These are phyloP conservation scores for Tetrao urogallus DNA, from an alignment of 2,113 vertebrate species.

Conservation along the genomic window DNA sequence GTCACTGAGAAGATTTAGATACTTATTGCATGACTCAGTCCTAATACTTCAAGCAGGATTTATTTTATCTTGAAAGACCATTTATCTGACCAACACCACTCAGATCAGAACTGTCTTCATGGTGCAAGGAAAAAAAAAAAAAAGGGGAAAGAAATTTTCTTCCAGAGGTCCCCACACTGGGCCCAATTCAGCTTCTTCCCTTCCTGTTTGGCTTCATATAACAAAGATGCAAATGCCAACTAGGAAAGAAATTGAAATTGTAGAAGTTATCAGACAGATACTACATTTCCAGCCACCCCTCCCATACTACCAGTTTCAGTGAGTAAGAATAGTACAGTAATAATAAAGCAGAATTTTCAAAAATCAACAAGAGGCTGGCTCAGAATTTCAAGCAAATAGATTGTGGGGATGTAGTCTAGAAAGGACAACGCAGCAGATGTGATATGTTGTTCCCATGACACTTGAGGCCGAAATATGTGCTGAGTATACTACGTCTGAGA, in stretches of 20 bases:
- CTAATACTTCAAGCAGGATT: not conserved
- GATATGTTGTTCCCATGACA: not conserved
- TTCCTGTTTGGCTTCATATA: not conserved
- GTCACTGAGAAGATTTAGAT: not conserved
- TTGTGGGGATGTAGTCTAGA: not conserved
- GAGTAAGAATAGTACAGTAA: not conserved
- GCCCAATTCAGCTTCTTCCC: not conserved
- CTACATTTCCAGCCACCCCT: not conserved
- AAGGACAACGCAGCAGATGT: not conserved
- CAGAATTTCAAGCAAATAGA: not conserved
- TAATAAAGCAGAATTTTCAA: not conserved
- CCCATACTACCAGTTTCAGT: not conserved
- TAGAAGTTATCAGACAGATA: not conserved
- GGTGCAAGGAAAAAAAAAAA: not conserved
- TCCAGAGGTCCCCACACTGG: fast-evolving
- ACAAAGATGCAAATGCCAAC: not conserved
- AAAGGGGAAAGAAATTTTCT: not conserved
- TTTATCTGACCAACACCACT: not conserved
- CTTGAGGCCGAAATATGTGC: not conserved
- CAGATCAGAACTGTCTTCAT: not conserved
- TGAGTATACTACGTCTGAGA: not conserved
- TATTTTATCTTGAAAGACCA: not conserved
- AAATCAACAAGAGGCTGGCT: not conserved
- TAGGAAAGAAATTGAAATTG: fast-evolving
- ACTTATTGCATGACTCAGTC: not conserved